Evolutionary conservation across 2,113 vertebrate species (phyloP), one percentile per base, ranked within the genome.

Genomic region (Cyrtonyx montezumae): DNA sequence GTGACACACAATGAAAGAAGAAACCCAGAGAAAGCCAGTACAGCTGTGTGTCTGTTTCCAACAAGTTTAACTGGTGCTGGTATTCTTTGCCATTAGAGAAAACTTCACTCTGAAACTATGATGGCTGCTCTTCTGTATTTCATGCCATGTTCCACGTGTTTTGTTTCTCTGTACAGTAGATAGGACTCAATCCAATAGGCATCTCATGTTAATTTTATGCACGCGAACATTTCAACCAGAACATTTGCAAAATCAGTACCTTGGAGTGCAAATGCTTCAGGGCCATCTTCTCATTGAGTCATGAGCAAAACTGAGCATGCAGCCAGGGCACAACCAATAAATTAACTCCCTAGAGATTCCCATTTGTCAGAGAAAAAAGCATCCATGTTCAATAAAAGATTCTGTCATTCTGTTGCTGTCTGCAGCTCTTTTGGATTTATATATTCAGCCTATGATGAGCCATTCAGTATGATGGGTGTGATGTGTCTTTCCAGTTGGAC

Each of bases 401-500:
- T 81, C 93, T 94, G 85, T 87, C 79, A 56, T 61, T 90, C 79
- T 88, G 20, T 55, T 78, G 61, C 92, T 94, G 70, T 95, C 90
- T 93, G 89, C 80, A 88, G 91, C 78, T 77, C 78, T 94, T 87
- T 91, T 49, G 48, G 79, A 85, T 95, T 95, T 90, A 92, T 95
- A 84, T 88, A 94, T 91, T 95, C 93, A 93, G 66, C 91, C 83
- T 68, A 90, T 81, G 90, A 88, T 95, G 90, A 89, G 82, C 71
- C 93, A 89, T 94, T 91, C 88, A 74, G 76, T 46, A 36, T 86
- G 58, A 95, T 79, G 92, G 67, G 74, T 86, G 49, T 91, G 93
- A 94, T 95, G 92, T 82, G 79, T 96, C 94, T 96, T 96, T 93
- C 90, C 88, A 95, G 90, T 95, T 96, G 95, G 93, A 90, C 79